Conservation (phyloP, 2,888 invertebrate genomes). For the Caenorhabditis sp. region DNA sequence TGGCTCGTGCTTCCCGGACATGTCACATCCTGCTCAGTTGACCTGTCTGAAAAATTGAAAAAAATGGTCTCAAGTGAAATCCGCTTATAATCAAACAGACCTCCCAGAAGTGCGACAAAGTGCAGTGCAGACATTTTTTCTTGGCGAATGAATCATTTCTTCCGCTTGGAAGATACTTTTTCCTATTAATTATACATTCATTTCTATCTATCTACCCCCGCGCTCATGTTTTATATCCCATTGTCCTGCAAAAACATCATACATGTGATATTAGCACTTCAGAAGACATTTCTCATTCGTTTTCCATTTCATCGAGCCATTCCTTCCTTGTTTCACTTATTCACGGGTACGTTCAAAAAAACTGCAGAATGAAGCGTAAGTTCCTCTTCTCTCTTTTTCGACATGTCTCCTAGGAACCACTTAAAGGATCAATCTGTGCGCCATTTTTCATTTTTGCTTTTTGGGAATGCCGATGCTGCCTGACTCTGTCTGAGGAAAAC, state of each 20-base stretch:
- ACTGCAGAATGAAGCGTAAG: not conserved
- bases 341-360: slow-evolving; percentile 2
- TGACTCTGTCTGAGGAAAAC: slow-evolving; percentile 26
- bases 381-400: not conserved
- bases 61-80: not conserved
- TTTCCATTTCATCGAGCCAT: slow-evolving; percentile 1
- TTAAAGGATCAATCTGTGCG: slow-evolving; percentile 39
- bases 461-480: slow-evolving; percentile 39
- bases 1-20: not conserved
- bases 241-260: slow-evolving; percentile 51
- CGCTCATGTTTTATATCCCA: slow-evolving; percentile 32
- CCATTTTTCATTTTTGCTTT: slow-evolving; percentile 55
- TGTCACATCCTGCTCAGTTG: not conserved
- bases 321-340: not conserved
- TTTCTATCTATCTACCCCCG: slow-evolving; percentile 26
- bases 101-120: not conserved
- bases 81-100: not conserved
- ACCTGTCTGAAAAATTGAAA: not conserved
- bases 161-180: not conserved
- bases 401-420: slow-evolving; percentile 30
- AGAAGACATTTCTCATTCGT: slow-evolving; percentile 13
- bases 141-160: slow-evolving; percentile 19
- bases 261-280: slow-evolving; percentile 53
- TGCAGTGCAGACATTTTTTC: not conserved
- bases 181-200: slow-evolving; percentile 47